Percentiles rank a stretch among this genome's conserved stretches.
These are phyloP conservation scores for Microtus richardsoni DNA, from an alignment of 2,113 vertebrate genomes.

Conservation along the genomic window DNA sequence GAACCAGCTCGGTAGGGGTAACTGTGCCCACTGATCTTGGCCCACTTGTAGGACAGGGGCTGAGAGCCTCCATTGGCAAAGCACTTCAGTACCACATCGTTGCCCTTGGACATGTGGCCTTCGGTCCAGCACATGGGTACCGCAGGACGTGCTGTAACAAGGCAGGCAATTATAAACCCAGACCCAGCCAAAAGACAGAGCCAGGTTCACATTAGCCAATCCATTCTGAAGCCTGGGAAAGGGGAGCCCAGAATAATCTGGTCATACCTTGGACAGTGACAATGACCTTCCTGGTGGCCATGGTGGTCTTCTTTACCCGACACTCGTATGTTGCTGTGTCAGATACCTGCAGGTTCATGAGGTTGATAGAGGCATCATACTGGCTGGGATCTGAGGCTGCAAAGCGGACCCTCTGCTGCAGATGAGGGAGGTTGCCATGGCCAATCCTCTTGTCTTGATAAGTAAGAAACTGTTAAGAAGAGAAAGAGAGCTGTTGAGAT, in stretches of 20 bases:
- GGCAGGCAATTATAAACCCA: neutral
- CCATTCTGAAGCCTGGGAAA: neutral
- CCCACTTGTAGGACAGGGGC: conserved; percentile 91
- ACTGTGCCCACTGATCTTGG: conserved; percentile 82
- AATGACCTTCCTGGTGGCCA: conserved; percentile 90
- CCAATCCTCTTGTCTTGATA: conserved; percentile 87
- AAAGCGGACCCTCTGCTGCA: conserved; percentile 89
- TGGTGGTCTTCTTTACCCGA: conserved; percentile 94
- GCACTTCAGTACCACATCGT: conserved; percentile 88
- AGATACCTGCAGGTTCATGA: conserved; percentile 83
- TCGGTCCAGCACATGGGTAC: conserved; percentile 91
- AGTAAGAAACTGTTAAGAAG: conserved; percentile 88
- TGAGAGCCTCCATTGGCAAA: conserved; percentile 84
- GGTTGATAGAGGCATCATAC: conserved; percentile 91
- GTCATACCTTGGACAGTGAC: conserved; percentile 91
- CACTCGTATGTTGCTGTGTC: conserved; percentile 96
- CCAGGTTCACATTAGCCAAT: neutral
- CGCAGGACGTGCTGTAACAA: conserved; percentile 87
- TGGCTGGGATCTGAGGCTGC: conserved; percentile 84
- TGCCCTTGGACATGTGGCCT: conserved; percentile 86
- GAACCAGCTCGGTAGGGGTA: conserved; percentile 77
- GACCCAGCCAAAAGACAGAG: neutral
- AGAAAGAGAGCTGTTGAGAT: conserved; percentile 13
- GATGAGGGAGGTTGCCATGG: conserved; percentile 80
- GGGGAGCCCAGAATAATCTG: neutral